A percentile compares a stretch with the other conserved stretches of the same genome.
Evolutionary conservation across 2,888 invertebrate species (phyloP).

Genomic region (Phytoseiulus persimilis): DNA sequence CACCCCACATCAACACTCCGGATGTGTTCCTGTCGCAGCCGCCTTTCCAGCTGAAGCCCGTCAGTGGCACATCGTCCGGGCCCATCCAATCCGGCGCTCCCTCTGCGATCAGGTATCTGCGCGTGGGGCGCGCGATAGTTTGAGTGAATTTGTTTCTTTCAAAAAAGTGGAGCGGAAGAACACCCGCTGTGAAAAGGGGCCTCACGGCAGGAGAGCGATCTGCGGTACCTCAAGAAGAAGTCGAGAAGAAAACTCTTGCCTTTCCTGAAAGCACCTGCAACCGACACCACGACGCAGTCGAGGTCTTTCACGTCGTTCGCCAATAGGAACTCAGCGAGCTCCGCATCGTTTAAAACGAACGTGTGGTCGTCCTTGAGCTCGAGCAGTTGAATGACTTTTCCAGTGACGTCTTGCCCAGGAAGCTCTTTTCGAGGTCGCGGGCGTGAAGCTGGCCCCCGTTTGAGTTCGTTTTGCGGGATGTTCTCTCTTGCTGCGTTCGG

Average conservation of each 20-base stretch:
- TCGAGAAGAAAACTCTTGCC: slow-evolving; percentile 95
- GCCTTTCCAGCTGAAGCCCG: slow-evolving; percentile 89
- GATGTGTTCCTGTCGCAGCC: slow-evolving; percentile 91
- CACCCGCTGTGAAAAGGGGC: too few relatives aligned
- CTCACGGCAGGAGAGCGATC: too few relatives aligned
- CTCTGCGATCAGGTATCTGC: background rate
- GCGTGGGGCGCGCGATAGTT: background rate
- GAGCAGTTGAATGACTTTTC: slow-evolving; percentile 69
- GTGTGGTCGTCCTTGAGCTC: slow-evolving; percentile 73
- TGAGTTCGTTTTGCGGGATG: background rate
- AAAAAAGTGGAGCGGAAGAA: too few relatives aligned
- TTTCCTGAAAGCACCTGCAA: slow-evolving; percentile 95
- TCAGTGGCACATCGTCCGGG: slow-evolving; percentile 67
- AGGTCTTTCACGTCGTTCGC: slow-evolving; percentile 70
- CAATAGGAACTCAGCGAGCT: slow-evolving; percentile 56
- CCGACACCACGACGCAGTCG: slow-evolving; percentile 81
- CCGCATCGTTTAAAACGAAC: slow-evolving; percentile 68
- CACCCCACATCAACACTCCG: slow-evolving; percentile 92
- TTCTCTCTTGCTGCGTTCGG: too few relatives aligned
- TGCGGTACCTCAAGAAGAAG: slow-evolving; percentile 73
- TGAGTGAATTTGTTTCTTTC: too few relatives aligned
- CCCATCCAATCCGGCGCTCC: slow-evolving; percentile 68
- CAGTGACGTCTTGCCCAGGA: slow-evolving; percentile 42
- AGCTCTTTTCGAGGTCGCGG: background rate
- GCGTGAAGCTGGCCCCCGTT: background rate